phyloP scores from a whole-genome alignment of 1,140 invertebrate species.

The Drosophila rhopaloa region DNA sequence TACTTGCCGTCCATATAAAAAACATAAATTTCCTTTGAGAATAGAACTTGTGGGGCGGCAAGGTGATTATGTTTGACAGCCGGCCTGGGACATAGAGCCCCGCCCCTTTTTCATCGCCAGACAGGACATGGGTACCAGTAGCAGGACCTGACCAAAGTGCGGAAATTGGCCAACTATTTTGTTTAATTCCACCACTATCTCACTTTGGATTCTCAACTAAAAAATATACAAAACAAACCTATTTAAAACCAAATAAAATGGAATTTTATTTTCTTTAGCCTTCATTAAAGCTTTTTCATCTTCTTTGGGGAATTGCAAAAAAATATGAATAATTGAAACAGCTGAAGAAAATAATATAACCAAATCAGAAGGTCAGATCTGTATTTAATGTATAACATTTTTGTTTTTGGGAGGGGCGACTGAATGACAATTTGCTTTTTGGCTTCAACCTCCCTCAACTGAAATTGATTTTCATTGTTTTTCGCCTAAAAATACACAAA shows the following conservation, averaged over 20 bases:
- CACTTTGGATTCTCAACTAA: background rate
- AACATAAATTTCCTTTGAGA: slow-evolving; percentile 79
- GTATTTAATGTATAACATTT: slow-evolving; percentile 15
- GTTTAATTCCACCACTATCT: slow-evolving; percentile 6
- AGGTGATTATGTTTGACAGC: slow-evolving; percentile 82
- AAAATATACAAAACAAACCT: background rate
- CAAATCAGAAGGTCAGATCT: slow-evolving; percentile 7
- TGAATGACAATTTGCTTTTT: slow-evolving; percentile 23
- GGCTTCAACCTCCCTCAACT: slow-evolving; percentile 43
- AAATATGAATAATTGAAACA: slow-evolving; percentile 57
- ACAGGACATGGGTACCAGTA: slow-evolving; percentile 60
- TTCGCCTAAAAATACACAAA: slow-evolving; percentile 35
- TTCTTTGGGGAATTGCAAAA: slow-evolving; percentile 1
- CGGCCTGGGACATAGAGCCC: slow-evolving; percentile 65
- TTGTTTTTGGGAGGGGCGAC: background rate
- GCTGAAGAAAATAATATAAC: slow-evolving; percentile 27
- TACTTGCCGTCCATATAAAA: slow-evolving; percentile 46
- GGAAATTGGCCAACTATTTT: slow-evolving; percentile 41
- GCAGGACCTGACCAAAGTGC: slow-evolving; percentile 28
- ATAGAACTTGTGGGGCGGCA: slow-evolving; percentile 60
- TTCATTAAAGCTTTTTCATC: background rate
- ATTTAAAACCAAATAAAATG: slow-evolving; percentile 7
- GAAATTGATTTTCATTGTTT: slow-evolving; percentile 71
- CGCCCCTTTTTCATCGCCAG: slow-evolving; percentile 33
- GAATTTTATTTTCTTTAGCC: slow-evolving; percentile 4